phyloP scores from a whole-genome alignment of 2,797 vertebrate genomes.

The Thalassophryne amazonica region DNA sequence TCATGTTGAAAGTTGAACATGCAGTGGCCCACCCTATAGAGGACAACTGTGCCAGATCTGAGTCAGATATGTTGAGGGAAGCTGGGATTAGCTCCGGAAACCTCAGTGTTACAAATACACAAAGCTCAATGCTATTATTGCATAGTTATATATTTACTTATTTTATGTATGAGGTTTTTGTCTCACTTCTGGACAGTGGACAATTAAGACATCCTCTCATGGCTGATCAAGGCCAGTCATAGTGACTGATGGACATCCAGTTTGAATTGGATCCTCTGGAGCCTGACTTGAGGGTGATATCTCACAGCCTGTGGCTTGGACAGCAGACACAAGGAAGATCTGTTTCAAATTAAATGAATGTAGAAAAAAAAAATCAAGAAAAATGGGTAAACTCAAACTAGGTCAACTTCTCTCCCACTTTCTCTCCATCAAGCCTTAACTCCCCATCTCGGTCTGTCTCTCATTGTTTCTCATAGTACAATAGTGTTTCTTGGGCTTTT shows the following conservation, averaged over 20 bases:
- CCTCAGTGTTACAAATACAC: too few relatives aligned
- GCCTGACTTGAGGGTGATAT: slow-evolving; percentile 46
- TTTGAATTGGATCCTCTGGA: slow-evolving; percentile 49
- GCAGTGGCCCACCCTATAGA: too few relatives aligned
- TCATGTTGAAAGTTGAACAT: too few relatives aligned
- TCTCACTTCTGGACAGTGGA: slow-evolving; percentile 5
- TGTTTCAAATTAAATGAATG: slow-evolving; percentile 73
- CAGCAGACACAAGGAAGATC: slow-evolving; percentile 40
- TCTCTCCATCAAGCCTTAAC: not conserved
- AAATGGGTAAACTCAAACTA: slow-evolving; percentile 52
- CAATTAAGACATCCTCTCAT: slow-evolving; percentile 36
- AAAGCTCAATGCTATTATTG: too few relatives aligned
- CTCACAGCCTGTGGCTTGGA: slow-evolving; percentile 59
- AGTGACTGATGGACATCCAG: slow-evolving; percentile 44
- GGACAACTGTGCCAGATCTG: too few relatives aligned
- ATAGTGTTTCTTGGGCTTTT: slow-evolving; percentile 45
- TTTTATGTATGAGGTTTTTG: not conserved
- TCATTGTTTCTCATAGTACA: slow-evolving; percentile 33
- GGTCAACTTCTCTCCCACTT: slow-evolving; percentile 38
- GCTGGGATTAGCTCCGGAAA: too few relatives aligned
- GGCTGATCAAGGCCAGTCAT: slow-evolving; percentile 14
- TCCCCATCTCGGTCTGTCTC: slow-evolving; percentile 25
- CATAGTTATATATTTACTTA: too few relatives aligned
- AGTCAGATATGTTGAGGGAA: too few relatives aligned
- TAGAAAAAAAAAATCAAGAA: too few relatives aligned